phyloP scores from a whole-genome alignment of 2,797 vertebrate genomes.

The Schizopygopsis malacanthus region DNA sequence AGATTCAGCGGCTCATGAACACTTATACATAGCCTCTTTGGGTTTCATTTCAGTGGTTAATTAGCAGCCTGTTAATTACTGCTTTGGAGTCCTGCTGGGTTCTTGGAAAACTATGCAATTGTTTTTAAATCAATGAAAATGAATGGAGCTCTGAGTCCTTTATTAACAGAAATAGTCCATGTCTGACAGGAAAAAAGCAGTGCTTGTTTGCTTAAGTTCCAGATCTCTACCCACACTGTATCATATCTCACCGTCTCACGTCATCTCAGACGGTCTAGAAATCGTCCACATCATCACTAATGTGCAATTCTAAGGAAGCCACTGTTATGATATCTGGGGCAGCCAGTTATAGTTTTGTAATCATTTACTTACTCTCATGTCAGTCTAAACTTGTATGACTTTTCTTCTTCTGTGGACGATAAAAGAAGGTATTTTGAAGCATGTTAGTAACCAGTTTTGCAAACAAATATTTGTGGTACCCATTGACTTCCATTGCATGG shows the following conservation, averaged over 20 bases:
- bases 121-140: constrained; percentile 46
- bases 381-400: background rate
- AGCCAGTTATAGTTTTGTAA: background rate
- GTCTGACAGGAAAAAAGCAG: constrained; percentile 11
- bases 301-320: background rate
- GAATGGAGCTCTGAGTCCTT: constrained; percentile 26
- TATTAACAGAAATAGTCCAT: constrained; percentile 40
- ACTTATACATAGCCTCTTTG: background rate
- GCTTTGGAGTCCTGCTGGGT: constrained; percentile 26
- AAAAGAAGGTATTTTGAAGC: background rate
- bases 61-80: constrained; percentile 50
- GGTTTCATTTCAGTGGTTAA: constrained; percentile 30
- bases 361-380: background rate
- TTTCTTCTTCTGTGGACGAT: background rate
- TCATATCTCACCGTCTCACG: constrained; percentile 5
- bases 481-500: background rate
- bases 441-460: background rate
- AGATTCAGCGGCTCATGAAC: constrained; percentile 19
- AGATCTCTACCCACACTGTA: constrained; percentile 20
- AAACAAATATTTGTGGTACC: background rate
- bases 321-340: background rate
- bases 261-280: constrained; percentile 1
- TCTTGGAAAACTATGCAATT: constrained; percentile 38
- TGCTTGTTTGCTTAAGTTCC: background rate
- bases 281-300: background rate